These are phyloP conservation scores for Stegophylla sp. DNA, from an alignment of 2,888 invertebrate species.

Conservation along the genomic window DNA sequence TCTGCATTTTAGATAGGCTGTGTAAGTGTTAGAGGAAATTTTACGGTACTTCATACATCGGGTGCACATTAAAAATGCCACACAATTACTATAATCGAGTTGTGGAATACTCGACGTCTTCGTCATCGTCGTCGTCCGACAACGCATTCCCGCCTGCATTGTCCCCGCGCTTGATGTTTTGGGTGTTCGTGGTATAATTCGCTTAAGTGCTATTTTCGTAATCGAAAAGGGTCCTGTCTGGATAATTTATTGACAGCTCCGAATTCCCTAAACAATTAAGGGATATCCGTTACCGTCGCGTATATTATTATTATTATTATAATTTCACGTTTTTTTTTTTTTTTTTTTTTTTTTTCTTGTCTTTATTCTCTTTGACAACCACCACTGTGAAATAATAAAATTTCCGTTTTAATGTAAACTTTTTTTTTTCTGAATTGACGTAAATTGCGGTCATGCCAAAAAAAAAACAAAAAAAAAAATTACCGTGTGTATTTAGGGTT, in stretches of 20 bases:
- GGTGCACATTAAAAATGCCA: constrained; percentile 35
- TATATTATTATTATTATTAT: constrained; percentile 25
- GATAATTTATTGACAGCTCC: constrained; percentile 51
- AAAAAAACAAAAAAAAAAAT: too few species aligned
- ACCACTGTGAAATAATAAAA: constrained; percentile 16
- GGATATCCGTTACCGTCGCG: constrained; percentile 48
- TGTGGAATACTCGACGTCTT: constrained; percentile 17
- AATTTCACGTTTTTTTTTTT: constrained; percentile 23
- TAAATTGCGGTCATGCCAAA: neutral
- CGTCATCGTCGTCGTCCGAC: constrained; percentile 18
- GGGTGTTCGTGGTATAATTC: too few species aligned
- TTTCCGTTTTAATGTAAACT: constrained; percentile 3
- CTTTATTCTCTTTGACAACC: constrained; percentile 36
- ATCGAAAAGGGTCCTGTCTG: constrained; percentile 42
- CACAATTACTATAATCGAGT: constrained; percentile 42
- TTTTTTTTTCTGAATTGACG: neutral
- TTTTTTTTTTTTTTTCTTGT: too few species aligned
- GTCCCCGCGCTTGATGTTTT: neutral
- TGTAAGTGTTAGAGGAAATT: constrained; percentile 21
- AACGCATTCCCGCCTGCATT: constrained; percentile 6
- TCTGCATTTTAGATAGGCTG: constrained; percentile 8
- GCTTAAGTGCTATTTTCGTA: constrained; percentile 55
- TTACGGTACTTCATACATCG: constrained; percentile 24
- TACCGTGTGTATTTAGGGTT: too few species aligned
- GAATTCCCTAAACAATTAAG: constrained; percentile 55